phyloP scores from a whole-genome alignment of 1,140 invertebrate species.

The Oncopeltus fasciatus region DNA sequence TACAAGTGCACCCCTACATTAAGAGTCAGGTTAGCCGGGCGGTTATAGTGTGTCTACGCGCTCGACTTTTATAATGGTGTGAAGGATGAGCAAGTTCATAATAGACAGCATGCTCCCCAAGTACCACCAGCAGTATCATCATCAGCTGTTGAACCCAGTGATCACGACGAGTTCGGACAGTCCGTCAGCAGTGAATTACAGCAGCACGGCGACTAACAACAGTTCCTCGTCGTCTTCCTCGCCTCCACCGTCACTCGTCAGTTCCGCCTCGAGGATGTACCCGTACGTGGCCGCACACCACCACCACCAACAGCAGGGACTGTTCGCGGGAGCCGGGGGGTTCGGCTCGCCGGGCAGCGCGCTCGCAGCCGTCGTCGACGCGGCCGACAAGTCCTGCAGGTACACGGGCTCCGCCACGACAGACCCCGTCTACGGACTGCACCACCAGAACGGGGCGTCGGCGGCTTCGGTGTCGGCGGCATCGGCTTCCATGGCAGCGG shows the following conservation, averaged over 20 bases:
- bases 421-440: constrained; percentile 59
- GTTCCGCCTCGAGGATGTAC: constrained; percentile 35
- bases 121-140: constrained; percentile 70
- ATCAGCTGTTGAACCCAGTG: constrained; percentile 38
- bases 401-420: constrained; percentile 51
- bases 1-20: constrained; percentile 13
- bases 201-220: constrained; percentile 25
- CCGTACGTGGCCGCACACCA: constrained; percentile 34
- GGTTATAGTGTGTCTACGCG: constrained; percentile 8
- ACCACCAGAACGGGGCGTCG: constrained; percentile 52
- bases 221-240: constrained; percentile 35
- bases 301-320: constrained; percentile 47
- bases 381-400: constrained; percentile 58
- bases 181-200: constrained; percentile 35
- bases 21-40: constrained; percentile 6
- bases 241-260: constrained; percentile 28
- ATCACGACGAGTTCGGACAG: constrained; percentile 28
- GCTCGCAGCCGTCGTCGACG: constrained; percentile 43
- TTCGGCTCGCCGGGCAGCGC: constrained; percentile 37
- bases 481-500: constrained; percentile 59
- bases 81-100: constrained; percentile 62
- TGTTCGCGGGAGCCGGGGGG: constrained; percentile 41
- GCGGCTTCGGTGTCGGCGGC: constrained; percentile 45
- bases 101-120: constrained; percentile 94
- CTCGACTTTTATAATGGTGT: constrained; percentile 18